Percentiles rank a stretch among this genome's conserved stretches.
Conservation (phyloP, 2,113 vertebrate species). For the Phoxinus phoxinus region DNA sequence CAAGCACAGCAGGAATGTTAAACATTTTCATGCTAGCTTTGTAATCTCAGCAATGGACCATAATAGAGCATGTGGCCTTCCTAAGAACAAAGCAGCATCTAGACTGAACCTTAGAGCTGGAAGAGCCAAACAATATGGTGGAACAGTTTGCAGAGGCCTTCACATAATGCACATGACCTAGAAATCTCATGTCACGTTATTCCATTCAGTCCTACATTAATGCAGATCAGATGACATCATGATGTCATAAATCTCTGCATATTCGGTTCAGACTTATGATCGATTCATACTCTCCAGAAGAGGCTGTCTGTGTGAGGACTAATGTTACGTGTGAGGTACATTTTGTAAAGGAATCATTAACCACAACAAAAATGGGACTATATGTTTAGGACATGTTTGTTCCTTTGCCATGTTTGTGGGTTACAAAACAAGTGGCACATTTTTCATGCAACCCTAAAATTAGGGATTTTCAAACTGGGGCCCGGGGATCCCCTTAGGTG, state of each 20-base stretch:
- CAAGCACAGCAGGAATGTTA: conserved; percentile 42
- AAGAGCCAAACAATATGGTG: neutral
- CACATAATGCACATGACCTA: conserved; percentile 19
- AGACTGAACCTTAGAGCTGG: neutral
- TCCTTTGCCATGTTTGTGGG: neutral
- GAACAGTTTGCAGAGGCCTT: neutral
- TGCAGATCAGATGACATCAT: conserved; percentile 6
- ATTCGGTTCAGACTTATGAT: neutral
- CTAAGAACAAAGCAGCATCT: neutral
- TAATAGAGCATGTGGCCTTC: neutral
- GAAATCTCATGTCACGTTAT: neutral
- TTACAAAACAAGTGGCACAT: neutral
- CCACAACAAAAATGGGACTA: neutral
- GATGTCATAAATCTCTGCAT: neutral
- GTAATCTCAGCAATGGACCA: neutral
- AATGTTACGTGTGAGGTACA: neutral
- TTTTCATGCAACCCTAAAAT: neutral
- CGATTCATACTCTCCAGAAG: neutral
- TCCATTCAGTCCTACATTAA: conserved; percentile 3
- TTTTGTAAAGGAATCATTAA: conserved; percentile 13
- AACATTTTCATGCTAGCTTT: conserved; percentile 42
- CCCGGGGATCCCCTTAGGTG: neutral
- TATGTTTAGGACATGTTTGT: neutral
- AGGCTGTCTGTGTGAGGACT: neutral
- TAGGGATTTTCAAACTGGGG: neutral